Percentiles rank a stretch among this genome's conserved stretches.
Evolutionary conservation across 2,888 invertebrate genomes (phyloP).

Genomic region (Drosophila subquinaria): DNA sequence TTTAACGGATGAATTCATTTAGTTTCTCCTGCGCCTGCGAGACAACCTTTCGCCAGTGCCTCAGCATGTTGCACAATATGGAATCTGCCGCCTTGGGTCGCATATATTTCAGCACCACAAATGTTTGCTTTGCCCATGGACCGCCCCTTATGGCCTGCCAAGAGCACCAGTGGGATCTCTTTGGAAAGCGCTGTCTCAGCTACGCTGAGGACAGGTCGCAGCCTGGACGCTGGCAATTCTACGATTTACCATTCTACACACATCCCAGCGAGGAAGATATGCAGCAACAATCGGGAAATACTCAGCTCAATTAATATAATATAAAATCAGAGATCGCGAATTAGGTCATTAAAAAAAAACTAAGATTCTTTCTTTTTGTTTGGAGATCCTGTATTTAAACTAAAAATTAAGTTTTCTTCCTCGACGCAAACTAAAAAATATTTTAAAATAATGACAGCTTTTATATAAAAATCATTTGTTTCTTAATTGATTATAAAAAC

Average conservation of each 20-base stretch:
- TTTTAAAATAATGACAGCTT: too few relatives aligned
- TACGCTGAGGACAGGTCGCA: conserved; percentile 66
- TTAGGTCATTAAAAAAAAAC: too few relatives aligned
- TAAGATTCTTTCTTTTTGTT: too few relatives aligned
- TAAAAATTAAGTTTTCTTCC: too few relatives aligned
- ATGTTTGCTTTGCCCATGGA: conserved; percentile 70
- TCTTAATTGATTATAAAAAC: too few relatives aligned
- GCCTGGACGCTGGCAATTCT: conserved; percentile 72
- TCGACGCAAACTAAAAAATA: too few relatives aligned
- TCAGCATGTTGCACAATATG: conserved; percentile 59
- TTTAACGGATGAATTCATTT: neutral
- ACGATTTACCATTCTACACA: conserved; percentile 80
- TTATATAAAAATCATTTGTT: too few relatives aligned
- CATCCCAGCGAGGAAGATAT: conserved; percentile 48
- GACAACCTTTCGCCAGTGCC: conserved; percentile 68
- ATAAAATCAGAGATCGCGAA: neutral
- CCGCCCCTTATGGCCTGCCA: conserved; percentile 70
- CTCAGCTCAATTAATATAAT: neutral
- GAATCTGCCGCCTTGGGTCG: conserved; percentile 73
- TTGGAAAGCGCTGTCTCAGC: conserved; percentile 68
- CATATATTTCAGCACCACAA: conserved; percentile 69
- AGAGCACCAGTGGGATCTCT: conserved; percentile 57
- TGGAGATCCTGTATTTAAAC: too few relatives aligned
- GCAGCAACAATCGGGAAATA: conserved; percentile 15
- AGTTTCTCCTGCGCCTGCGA: conserved; percentile 81